These are phyloP conservation scores for Ephydatia muelleri DNA, from an alignment of 37 sponge, comb jelly and placozoan genomes.

Conservation along the genomic window DNA sequence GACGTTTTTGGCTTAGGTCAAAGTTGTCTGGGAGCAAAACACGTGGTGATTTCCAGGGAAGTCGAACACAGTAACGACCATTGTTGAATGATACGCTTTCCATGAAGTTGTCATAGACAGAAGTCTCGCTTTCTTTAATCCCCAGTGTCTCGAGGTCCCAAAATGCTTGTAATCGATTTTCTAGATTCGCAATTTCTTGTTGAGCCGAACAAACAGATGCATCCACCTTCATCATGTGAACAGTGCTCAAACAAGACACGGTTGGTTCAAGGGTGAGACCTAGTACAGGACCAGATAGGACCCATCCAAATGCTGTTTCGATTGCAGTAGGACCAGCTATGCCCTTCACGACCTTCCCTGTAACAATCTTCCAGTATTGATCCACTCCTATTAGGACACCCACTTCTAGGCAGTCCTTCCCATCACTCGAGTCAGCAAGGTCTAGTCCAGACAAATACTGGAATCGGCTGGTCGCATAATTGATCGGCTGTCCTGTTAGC, in stretches of 20 bases:
- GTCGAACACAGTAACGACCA: slow-evolving; percentile 23
- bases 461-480: not conserved
- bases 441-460: slow-evolving; percentile 8
- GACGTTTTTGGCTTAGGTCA: slow-evolving; percentile 2
- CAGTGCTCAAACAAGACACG: too few species aligned
- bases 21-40: slow-evolving; percentile 30
- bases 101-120: slow-evolving; percentile 6
- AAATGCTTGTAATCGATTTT: slow-evolving; percentile 10
- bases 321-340: slow-evolving; percentile 29
- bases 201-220: too few species aligned
- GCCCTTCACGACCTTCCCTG: too few species aligned
- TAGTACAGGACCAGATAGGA: slow-evolving; percentile 29
- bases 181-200: not conserved
- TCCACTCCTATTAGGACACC: slow-evolving; percentile 26
- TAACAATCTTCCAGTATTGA: slow-evolving; percentile 11
- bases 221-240: too few species aligned
- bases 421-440: slow-evolving; percentile 24
- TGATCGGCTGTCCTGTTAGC: slow-evolving; percentile 18
- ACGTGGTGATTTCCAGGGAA: slow-evolving; percentile 32
- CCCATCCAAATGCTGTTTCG: slow-evolving; percentile 32
- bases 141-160: slow-evolving; percentile 13
- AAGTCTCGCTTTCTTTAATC: not conserved
- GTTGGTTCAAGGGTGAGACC: too few species aligned
- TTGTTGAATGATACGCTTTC: slow-evolving; percentile 9
- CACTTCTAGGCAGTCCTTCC: slow-evolving; percentile 12